phyloP scores from a whole-genome alignment of 2,113 vertebrate species.

The Heterocephalus glaber region DNA sequence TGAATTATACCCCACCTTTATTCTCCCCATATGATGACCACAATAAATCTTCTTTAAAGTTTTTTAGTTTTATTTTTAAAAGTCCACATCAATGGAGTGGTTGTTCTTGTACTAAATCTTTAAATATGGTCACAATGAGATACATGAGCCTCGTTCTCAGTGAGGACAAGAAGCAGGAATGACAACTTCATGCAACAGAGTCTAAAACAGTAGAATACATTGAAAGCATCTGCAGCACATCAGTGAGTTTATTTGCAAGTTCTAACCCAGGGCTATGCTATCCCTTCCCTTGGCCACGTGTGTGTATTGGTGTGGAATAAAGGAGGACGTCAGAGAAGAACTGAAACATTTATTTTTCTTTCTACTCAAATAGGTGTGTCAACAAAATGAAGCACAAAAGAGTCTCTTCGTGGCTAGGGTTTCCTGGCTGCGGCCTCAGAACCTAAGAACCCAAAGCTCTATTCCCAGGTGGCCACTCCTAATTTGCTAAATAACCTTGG shows the following conservation, averaged over 20 bases:
- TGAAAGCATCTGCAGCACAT: background rate
- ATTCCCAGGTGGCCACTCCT: slow-evolving; percentile 41
- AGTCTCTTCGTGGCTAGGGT: background rate
- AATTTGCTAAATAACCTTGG: slow-evolving; percentile 70
- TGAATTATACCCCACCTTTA: background rate
- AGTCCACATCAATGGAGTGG: slow-evolving; percentile 48
- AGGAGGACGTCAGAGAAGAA: background rate
- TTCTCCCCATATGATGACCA: slow-evolving; percentile 4
- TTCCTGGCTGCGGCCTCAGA: slow-evolving; percentile 53
- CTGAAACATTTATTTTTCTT: background rate
- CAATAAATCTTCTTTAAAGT: slow-evolving; percentile 57
- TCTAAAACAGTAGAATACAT: slow-evolving; percentile 51
- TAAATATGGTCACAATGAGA: slow-evolving; percentile 24
- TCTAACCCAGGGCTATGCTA: background rate
- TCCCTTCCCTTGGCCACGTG: background rate
- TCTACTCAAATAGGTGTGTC: background rate
- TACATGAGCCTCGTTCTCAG: background rate
- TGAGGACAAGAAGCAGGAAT: slow-evolving; percentile 1
- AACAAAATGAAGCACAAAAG: slow-evolving; percentile 4
- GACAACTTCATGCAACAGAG: background rate
- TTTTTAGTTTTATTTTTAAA: slow-evolving; percentile 11
- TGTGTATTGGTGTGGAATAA: background rate
- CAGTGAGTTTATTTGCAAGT: slow-evolving; percentile 6
- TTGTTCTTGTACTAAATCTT: slow-evolving; percentile 55
- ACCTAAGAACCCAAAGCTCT: slow-evolving; percentile 25